A percentile compares a stretch with the other conserved stretches of the same genome.
These are phyloP conservation scores for Noctua janthina DNA, from an alignment of 2,888 invertebrate genomes.

Conservation along the genomic window DNA sequence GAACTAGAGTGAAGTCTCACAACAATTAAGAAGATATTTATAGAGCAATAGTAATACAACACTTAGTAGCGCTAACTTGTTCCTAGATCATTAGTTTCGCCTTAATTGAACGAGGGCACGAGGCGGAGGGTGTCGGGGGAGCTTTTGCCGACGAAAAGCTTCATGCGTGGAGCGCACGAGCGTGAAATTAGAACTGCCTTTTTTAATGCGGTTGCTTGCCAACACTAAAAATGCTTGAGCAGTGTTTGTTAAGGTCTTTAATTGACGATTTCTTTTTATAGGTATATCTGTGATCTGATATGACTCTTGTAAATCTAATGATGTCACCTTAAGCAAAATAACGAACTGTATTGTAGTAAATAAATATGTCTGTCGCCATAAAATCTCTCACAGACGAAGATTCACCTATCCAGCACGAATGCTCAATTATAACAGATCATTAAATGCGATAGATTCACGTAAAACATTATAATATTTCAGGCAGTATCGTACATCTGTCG, in stretches of 20 bases:
- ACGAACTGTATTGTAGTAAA: background rate
- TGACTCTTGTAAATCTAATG: background rate
- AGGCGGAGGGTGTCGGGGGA: conserved; percentile 66
- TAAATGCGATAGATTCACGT: conserved; percentile 21
- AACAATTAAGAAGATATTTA: conserved; percentile 58
- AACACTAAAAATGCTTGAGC: conserved; percentile 25
- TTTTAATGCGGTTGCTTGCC: conserved; percentile 50
- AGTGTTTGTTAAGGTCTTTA: background rate
- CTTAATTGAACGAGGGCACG: conserved; percentile 71
- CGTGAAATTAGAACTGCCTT: conserved; percentile 70
- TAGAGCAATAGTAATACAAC: conserved; percentile 53
- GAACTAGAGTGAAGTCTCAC: conserved; percentile 59
- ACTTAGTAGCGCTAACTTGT: conserved; percentile 66
- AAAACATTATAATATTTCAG: conserved; percentile 28
- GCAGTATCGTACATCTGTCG: conserved; percentile 60
- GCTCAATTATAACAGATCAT: conserved; percentile 1
- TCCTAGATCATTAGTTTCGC: conserved; percentile 71
- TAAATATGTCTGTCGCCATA: background rate
- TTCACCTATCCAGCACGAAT: background rate
- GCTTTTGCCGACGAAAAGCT: conserved; percentile 67
- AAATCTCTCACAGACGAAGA: background rate
- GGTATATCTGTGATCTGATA: background rate
- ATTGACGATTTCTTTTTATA: background rate
- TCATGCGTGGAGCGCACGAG: conserved; percentile 62
- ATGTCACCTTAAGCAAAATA: background rate